These are phyloP conservation scores for Pheucticus melanocephalus DNA, from an alignment of 2,113 vertebrate genomes.

Conservation along the genomic window DNA sequence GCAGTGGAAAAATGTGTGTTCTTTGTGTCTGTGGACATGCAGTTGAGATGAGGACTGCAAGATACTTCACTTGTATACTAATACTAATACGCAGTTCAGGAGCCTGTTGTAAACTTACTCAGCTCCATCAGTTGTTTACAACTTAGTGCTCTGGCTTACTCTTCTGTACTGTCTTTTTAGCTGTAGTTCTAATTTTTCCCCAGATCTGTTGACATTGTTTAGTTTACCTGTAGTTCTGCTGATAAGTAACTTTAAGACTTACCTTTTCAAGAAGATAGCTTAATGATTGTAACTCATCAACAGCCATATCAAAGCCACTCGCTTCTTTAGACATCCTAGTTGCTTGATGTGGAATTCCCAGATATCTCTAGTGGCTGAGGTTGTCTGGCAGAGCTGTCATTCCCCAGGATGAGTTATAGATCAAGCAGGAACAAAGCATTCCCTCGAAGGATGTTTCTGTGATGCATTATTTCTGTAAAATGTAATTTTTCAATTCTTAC, in stretches of 20 bases:
- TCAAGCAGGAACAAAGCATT: not conserved
- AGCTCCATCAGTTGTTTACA: not conserved
- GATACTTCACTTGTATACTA: too few relatives aligned
- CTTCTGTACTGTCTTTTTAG: not conserved
- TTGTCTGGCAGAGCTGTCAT: not conserved
- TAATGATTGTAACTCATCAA: not conserved
- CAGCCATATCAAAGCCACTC: not conserved
- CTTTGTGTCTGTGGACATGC: fast-evolving
- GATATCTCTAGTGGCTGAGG: not conserved
- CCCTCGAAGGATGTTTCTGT: not conserved
- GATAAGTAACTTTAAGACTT: not conserved
- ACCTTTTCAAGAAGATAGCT: not conserved
- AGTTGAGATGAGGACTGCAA: not conserved
- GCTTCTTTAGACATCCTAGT: not conserved
- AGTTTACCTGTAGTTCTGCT: not conserved
- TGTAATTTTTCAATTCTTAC: not conserved
- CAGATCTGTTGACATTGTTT: not conserved
- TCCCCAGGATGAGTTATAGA: not conserved
- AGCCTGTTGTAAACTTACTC: not conserved
- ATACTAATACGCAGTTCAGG: not conserved
- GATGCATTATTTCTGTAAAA: not conserved
- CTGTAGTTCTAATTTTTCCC: not conserved
- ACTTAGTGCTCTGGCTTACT: not conserved
- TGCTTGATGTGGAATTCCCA: not conserved
- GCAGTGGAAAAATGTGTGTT: not conserved